phyloP scores from a whole-genome alignment of 2,888 invertebrate genomes.

The Idaea biselata region DNA sequence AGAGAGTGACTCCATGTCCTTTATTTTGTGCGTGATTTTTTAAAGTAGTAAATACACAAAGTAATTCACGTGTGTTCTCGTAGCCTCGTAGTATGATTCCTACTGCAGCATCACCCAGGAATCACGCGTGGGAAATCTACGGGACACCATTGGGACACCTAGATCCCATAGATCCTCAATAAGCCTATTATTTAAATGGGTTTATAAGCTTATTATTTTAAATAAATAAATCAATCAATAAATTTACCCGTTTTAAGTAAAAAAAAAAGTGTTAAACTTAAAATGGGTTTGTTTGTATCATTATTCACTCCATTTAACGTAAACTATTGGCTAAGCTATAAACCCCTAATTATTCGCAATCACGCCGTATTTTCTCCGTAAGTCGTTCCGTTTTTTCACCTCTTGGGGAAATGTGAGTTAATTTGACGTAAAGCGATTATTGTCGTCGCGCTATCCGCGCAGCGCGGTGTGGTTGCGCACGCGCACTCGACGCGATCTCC shows the following conservation, averaged over 20 bases:
- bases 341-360: slow-evolving; percentile 66
- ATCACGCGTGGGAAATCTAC: no score
- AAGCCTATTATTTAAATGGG: no score
- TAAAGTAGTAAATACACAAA: slow-evolving; percentile 30
- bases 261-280: no score
- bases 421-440: slow-evolving; percentile 67
- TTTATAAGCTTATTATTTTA: no score
- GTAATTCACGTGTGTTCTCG: slow-evolving; percentile 16
- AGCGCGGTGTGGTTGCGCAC: slow-evolving; percentile 55
- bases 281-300: no score
- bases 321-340: slow-evolving; percentile 39
- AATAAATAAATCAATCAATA: no score
- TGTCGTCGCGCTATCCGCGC: slow-evolving; percentile 42
- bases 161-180: no score
- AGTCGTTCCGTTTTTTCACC: slow-evolving; percentile 69
- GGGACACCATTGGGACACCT: no score
- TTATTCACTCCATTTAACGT: no score
- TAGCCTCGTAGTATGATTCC: no score
- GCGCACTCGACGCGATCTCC: slow-evolving; percentile 55
- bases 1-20: slow-evolving; percentile 6
- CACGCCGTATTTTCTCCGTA: slow-evolving; percentile 64
- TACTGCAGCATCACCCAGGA: no score
- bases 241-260: no score
- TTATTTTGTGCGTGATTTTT: slow-evolving; percentile 11
- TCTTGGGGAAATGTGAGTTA: slow-evolving; percentile 69